These are phyloP conservation scores for Oligia latruncula DNA, from an alignment of 2,888 invertebrate species.

Conservation along the genomic window DNA sequence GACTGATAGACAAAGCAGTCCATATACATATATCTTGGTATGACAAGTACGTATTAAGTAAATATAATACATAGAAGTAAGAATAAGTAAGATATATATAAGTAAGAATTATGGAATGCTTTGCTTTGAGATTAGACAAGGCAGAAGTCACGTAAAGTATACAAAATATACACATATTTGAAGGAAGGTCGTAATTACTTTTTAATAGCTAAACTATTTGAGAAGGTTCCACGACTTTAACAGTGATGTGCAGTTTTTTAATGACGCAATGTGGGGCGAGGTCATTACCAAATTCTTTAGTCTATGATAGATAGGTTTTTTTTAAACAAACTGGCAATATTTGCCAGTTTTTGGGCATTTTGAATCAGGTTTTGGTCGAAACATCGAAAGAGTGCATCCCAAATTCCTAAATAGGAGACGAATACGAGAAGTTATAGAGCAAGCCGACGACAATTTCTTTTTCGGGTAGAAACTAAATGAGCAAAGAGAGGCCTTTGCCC, in stretches of 20 bases:
- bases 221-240: constrained; percentile 23
- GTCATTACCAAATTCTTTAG: constrained; percentile 48
- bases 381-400: too few species aligned
- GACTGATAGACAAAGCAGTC: not conserved
- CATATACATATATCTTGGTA: constrained; percentile 1
- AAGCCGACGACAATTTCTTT: not conserved
- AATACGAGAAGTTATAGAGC: not conserved
- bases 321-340: not conserved
- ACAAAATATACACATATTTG: constrained; percentile 33
- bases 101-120: constrained; percentile 2
- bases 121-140: not conserved
- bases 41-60: not conserved
- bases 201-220: constrained; percentile 57
- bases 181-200: constrained; percentile 49
- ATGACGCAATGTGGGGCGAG: constrained; percentile 14
- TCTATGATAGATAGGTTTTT: constrained; percentile 5
- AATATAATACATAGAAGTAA: not conserved
- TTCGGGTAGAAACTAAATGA: not conserved
- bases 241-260: constrained; percentile 41
- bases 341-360: not conserved
- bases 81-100: not conserved
- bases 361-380: not conserved
- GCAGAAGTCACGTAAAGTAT: constrained; percentile 45
- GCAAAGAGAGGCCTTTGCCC: not conserved
- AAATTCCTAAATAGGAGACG: not conserved